phyloP scores from a whole-genome alignment of 2,888 invertebrate species.

The Caenorhabditis wallacei region DNA sequence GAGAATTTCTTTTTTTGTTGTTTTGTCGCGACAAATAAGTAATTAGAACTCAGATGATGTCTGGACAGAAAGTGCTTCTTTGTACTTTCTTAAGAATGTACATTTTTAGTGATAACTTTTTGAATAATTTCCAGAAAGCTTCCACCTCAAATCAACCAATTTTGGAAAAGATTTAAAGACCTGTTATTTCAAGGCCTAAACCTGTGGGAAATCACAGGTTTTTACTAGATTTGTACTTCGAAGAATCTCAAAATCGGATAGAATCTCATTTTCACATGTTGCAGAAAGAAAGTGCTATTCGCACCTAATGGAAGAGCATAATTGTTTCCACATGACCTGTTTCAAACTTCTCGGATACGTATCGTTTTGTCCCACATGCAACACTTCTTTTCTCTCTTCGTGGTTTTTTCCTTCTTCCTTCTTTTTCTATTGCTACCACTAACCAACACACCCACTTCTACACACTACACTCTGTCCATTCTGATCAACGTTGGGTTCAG shows the following conservation, averaged over 20 bases:
- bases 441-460: not conserved
- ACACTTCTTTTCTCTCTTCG: not conserved
- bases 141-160: no score
- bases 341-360: constrained; percentile 46
- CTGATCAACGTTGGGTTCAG: constrained; percentile 29
- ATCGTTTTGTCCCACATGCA: constrained; percentile 37
- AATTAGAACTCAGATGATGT: constrained; percentile 10
- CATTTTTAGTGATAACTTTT: not conserved
- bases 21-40: constrained; percentile 13
- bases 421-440: not conserved
- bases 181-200: no score
- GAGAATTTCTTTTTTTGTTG: not conserved
- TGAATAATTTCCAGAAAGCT: no score
- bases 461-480: constrained; percentile 8
- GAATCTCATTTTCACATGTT: not conserved
- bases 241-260: no score
- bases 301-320: constrained; percentile 55
- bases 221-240: no score
- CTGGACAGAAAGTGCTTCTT: not conserved
- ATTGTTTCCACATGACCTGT: constrained; percentile 64
- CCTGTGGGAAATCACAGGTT: not conserved
- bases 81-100: constrained; percentile 1
- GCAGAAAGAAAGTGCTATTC: constrained; percentile 13
- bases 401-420: not conserved
- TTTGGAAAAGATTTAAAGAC: no score